Conservation (phyloP, 2,113 vertebrate species). For the Ochotona princeps region DNA sequence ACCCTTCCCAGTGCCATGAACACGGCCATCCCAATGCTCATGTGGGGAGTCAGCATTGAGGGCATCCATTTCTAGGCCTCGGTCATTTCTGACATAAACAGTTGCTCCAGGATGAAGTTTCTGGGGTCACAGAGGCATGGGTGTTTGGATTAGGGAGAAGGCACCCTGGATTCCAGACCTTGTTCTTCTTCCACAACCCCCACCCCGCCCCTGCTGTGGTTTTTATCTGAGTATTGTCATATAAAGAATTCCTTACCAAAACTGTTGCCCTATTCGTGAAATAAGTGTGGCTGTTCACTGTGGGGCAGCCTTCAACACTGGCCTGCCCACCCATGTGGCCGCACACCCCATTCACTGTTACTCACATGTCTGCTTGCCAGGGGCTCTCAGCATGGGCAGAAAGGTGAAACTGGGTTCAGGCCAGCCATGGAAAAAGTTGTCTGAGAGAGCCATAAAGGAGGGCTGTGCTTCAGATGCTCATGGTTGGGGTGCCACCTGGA, state of each 20-base stretch:
- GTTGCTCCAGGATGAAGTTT: background rate
- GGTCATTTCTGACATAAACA: background rate
- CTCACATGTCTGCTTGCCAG: background rate
- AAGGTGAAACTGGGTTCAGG: background rate
- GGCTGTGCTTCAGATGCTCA: background rate
- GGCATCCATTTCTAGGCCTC: background rate
- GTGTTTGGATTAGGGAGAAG: background rate
- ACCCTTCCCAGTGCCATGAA: background rate
- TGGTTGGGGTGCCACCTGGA: too few relatives aligned
- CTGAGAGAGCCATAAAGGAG: accelerated
- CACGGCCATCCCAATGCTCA: background rate
- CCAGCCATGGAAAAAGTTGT: background rate
- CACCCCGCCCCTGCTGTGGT: background rate
- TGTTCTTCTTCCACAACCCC: background rate
- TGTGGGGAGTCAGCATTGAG: background rate
- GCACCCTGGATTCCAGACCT: background rate
- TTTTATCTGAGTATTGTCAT: background rate
- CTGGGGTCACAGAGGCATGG: background rate
- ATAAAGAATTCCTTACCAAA: constrained; percentile 4
- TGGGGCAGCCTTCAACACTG: background rate
- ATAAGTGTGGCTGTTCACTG: background rate
- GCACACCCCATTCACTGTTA: background rate
- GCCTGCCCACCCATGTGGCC: background rate
- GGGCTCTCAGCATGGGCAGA: background rate
- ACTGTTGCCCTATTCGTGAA: background rate